Evolutionary conservation across 2,888 invertebrate genomes (phyloP).

Genomic region (Eupithecia insigniata): DNA sequence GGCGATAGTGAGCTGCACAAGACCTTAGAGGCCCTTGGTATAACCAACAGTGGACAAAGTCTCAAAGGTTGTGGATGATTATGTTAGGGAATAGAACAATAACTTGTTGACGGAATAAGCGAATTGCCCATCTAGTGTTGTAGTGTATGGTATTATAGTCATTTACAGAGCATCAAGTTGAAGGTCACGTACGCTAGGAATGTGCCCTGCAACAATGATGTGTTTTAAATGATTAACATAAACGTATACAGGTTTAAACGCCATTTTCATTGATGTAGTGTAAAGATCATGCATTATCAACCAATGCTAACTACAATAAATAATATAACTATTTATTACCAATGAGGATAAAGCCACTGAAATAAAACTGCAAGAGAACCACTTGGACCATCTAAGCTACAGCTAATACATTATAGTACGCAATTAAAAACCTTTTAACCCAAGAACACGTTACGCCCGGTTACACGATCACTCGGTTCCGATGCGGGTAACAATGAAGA

Average conservation of each 20-base stretch:
- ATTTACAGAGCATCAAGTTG: not conserved
- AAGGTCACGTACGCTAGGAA: not conserved
- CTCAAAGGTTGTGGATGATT: not conserved
- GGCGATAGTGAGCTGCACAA: not conserved
- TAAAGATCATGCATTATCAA: not conserved
- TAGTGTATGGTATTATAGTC: not conserved
- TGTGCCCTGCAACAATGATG: not conserved
- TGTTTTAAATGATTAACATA: not conserved
- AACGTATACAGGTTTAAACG: not conserved
- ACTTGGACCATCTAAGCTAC: not conserved
- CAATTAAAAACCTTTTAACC: conserved; percentile 6
- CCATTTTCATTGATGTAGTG: no score
- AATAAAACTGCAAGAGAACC: not conserved
- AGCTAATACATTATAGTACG: not conserved
- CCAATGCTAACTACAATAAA: not conserved
- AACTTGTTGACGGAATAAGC: not conserved
- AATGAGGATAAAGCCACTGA: not conserved
- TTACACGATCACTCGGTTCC: conserved; percentile 3
- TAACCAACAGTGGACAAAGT: not conserved
- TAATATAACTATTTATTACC: no score
- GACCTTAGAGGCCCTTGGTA: not conserved
- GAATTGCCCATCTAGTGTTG: not conserved
- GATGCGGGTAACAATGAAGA: conserved; percentile 7
- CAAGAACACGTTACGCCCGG: conserved; percentile 5
- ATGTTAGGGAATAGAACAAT: not conserved